Evolutionary conservation across 2,888 invertebrate species (phyloP).

Genomic region (Stegana nigrithorax): DNA sequence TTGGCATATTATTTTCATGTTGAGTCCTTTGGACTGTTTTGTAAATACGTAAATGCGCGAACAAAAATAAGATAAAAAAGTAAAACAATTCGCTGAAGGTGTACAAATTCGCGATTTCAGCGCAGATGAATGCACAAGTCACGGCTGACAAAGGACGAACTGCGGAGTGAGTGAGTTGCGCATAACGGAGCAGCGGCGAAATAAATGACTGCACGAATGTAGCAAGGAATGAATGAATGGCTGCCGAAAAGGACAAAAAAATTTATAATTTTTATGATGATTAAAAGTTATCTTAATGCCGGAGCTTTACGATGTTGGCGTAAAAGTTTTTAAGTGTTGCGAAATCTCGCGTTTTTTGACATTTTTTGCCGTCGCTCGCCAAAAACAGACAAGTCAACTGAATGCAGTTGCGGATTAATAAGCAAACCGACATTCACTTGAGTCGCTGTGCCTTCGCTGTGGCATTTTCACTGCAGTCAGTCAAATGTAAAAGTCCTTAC

Average conservation of each 20-base stretch:
- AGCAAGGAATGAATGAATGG: constrained; percentile 23
- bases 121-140: constrained; percentile 28
- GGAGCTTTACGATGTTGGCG: constrained; percentile 47
- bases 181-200: constrained; percentile 8
- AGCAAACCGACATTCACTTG: too few relatives aligned
- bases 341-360: background rate
- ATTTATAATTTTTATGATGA: constrained; percentile 47
- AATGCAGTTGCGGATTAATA: too few relatives aligned
- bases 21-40: background rate
- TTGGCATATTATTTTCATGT: too few relatives aligned
- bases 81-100: background rate
- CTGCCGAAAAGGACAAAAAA: background rate
- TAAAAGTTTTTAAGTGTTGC: constrained; percentile 21
- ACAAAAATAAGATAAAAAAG: background rate
- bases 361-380: background rate
- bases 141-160: constrained; percentile 3
- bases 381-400: too few relatives aligned
- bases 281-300: constrained; percentile 58
- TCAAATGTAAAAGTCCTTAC: constrained; percentile 41
- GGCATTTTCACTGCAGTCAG: background rate
- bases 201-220: background rate
- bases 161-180: background rate
- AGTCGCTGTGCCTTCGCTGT: too few relatives aligned
- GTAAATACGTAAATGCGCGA: background rate
- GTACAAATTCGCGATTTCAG: background rate